Evolutionary conservation across 2,797 vertebrate species (phyloP).

Genomic region (Muraenolepis orangiensis): DNA sequence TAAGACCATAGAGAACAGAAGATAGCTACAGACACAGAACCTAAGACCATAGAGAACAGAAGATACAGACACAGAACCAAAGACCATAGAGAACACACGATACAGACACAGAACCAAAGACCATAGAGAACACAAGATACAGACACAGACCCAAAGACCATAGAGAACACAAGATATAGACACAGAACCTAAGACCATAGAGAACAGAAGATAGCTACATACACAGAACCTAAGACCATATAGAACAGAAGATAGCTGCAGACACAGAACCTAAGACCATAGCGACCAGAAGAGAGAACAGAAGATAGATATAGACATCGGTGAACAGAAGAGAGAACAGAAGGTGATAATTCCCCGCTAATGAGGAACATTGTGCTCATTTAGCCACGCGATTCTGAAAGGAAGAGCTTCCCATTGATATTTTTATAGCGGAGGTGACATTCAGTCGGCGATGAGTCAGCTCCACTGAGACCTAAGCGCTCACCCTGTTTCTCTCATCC

Average conservation of each 20-base stretch:
- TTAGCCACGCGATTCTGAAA: slow-evolving; percentile 15
- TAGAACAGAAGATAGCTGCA: background rate
- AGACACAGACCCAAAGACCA: background rate
- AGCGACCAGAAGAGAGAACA: too few species aligned
- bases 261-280: too few species aligned
- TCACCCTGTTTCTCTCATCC: slow-evolving; percentile 71
- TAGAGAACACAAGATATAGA: background rate
- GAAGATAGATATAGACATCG: too few species aligned
- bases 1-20: background rate
- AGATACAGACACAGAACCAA: background rate
- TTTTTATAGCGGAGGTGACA: slow-evolving; percentile 68
- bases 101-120: too few species aligned
- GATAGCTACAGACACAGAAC: too few species aligned
- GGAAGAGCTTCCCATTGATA: slow-evolving; percentile 44
- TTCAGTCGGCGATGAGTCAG: slow-evolving; percentile 71
- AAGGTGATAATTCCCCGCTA: slow-evolving; percentile 12
- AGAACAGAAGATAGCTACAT: too few species aligned
- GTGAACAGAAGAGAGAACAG: too few species aligned
- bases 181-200: too few species aligned
- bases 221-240: background rate
- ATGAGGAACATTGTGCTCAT: slow-evolving; percentile 11
- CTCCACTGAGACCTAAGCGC: too few species aligned
- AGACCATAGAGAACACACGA: background rate
- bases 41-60: too few species aligned
- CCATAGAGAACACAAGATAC: too few species aligned